Evolutionary conservation across 2,113 vertebrate genomes (phyloP).

Genomic region (Felis catus): F.catus_Fca126_mat1.0 CM031413.1:55993501-55994000

Average conservation of each 20-base stretch:
- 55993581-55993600: neutral
- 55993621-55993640: constrained; percentile 64
- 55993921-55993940: neutral
- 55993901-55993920: neutral
- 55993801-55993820: neutral
- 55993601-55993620: constrained; percentile 47
- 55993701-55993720: constrained; percentile 1
- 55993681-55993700: constrained; percentile 13
- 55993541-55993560: neutral
- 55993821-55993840: neutral
- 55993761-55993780: neutral
- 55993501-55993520: neutral
- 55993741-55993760: neutral
- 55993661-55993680: constrained; percentile 42
- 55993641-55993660: constrained; percentile 71
- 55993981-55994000: neutral
- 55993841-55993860: neutral
- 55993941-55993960: neutral
- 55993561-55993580: neutral
- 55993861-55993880: neutral
- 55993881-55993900: neutral
- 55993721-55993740: neutral
- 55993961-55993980: constrained; percentile 3
- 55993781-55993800: neutral
- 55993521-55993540: neutral